Evolutionary conservation across 2,888 invertebrate species (phyloP).

Genomic region (Agapostemon virescens): DNA sequence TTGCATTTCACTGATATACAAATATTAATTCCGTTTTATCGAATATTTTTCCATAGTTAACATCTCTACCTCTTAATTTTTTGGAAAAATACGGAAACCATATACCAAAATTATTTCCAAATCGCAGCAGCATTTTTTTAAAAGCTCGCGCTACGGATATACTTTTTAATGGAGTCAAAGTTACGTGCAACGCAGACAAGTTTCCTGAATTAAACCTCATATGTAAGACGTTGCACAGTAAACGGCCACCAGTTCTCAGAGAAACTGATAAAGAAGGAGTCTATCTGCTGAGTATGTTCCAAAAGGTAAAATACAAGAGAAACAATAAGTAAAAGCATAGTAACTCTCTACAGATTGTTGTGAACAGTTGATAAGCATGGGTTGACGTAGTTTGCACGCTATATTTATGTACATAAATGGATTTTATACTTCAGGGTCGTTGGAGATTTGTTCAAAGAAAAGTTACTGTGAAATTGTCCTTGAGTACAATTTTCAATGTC

Average conservation of each 20-base stretch:
- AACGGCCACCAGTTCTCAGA: conserved; percentile 61
- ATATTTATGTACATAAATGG: not conserved
- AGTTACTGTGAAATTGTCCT: too few relatives aligned
- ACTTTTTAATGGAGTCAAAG: conserved; percentile 83
- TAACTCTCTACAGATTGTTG: not conserved
- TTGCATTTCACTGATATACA: not conserved
- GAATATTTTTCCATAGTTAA: conserved; percentile 77
- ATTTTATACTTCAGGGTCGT: too few relatives aligned
- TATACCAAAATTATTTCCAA: conserved; percentile 82
- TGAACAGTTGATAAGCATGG: too few relatives aligned
- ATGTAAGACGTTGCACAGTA: conserved; percentile 58
- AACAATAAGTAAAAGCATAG: too few relatives aligned
- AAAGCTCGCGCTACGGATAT: conserved; percentile 82
- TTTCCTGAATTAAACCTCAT: conserved; percentile 64
- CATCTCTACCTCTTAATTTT: conserved; percentile 80
- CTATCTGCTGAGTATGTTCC: conserved; percentile 62
- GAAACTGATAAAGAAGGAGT: conserved; percentile 47
- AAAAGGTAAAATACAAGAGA: conserved; percentile 36
- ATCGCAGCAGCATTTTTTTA: conserved; percentile 81
- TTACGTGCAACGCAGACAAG: conserved; percentile 81
- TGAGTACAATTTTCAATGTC: too few relatives aligned
- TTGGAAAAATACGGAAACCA: conserved; percentile 81
- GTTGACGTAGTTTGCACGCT: too few relatives aligned
- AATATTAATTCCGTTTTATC: conserved; percentile 3
- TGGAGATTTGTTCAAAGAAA: too few relatives aligned